These are phyloP conservation scores for Polypedilum vanderplanki DNA, from an alignment of 1,140 invertebrate genomes.

Conservation along the genomic window DNA sequence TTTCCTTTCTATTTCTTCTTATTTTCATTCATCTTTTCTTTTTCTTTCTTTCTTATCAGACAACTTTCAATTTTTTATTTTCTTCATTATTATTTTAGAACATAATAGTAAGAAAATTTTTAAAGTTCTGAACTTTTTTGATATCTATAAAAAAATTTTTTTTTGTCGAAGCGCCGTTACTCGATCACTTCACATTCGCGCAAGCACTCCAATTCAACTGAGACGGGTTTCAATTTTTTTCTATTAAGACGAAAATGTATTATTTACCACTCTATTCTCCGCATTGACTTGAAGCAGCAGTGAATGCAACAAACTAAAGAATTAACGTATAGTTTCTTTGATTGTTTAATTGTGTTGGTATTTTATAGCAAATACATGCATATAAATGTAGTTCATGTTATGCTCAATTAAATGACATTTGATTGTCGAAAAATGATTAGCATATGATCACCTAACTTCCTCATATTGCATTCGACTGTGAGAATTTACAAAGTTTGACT, in stretches of 20 bases:
- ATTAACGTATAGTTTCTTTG: not conserved
- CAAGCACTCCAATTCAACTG: constrained; percentile 11
- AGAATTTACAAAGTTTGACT: not conserved
- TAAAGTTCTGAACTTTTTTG: not conserved
- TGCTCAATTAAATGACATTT: not conserved
- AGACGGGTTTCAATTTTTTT: constrained; percentile 13
- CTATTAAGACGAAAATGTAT: constrained; percentile 13
- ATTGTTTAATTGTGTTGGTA: not conserved
- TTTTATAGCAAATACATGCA: not conserved
- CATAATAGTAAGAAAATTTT: not conserved
- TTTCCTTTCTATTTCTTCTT: not conserved
- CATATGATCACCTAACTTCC: not conserved
- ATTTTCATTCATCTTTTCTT: not conserved
- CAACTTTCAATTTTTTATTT: not conserved
- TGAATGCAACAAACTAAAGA: not conserved
- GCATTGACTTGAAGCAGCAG: not conserved
- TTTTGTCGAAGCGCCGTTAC: not conserved
- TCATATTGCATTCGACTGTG: constrained; percentile 3
- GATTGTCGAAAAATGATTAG: not conserved
- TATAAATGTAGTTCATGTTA: not conserved
- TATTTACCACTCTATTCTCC: constrained; percentile 5
- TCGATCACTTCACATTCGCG: not conserved
- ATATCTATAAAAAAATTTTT: not conserved
- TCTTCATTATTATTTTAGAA: not conserved
- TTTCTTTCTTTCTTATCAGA: not conserved